Base-by-base conservation (phyloP, 2,888 invertebrate species). In the Dryobota labecula region DNA sequence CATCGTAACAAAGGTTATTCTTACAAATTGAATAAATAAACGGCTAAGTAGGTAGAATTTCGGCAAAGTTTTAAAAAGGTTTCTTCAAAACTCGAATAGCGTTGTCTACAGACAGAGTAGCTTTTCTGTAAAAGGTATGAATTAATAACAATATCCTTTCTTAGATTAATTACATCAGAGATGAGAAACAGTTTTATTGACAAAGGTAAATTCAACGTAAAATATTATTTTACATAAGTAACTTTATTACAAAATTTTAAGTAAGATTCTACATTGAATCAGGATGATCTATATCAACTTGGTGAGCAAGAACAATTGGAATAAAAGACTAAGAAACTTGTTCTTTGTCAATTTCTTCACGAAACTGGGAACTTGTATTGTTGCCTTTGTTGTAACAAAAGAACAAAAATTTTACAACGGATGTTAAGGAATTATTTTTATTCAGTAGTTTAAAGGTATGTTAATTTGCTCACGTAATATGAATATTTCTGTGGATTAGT, bases 391-490 rank as follows among this genome's bases (percentile, higher is more conserved):
- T 9, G 24, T 38, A 38, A 24, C 9, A 27, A 67, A 63, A 60
- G n/a, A n/a, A n/a, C 20, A 53, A 57, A 38, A 67, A 15, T 30
- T n/a, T 43, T 38, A 70, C 57, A 70, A 73, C 60, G 24, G 27
- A 38, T 41, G 36, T 18, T 30, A 56, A n/a, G 33, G 27, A 53
- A 58, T 57, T 43, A 65, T 62, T 76, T 65, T 71, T 58, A 62
- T 73, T 65, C 24, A 36, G 41, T n/a, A 65, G 30, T 78, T 83
- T 54, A 53, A 69, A 81, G 73, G 76, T 81, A 86, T 84, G 84
- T 76, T 88, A 90, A 88, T 88, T 88, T 89, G 75, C 81, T 88
- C 90, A 91, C 91, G 91, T 91, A 89, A 84, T 83, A 84, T 86
- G 86, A 86, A 88, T 90, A 89, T 90, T 88, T 88, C 86, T 68